A percentile compares a stretch with the other conserved stretches of the same genome.
These are phyloP conservation scores for Chloroceryle inda DNA, from an alignment of 2,797 vertebrate genomes.

Conservation along the genomic window DNA sequence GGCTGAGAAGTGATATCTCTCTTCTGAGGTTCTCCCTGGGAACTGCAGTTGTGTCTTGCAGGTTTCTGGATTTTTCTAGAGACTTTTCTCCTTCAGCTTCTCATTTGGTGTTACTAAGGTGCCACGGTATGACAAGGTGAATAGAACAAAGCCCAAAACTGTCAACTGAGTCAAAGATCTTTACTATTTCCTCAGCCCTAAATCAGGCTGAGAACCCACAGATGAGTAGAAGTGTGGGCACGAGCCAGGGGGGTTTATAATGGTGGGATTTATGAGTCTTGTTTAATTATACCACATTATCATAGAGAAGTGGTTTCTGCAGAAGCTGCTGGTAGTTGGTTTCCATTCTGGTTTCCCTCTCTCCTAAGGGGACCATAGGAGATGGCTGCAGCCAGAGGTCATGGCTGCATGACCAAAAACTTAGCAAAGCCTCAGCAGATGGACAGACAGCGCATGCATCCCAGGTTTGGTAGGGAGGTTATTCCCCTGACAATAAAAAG, in stretches of 20 bases:
- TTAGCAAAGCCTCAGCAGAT: neutral
- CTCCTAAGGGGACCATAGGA: neutral
- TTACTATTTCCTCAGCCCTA: neutral
- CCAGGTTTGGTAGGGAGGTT: neutral
- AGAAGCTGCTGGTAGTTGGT: neutral
- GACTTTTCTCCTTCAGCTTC: neutral
- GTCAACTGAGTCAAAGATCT: neutral
- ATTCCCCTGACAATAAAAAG: neutral
- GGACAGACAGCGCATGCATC: neutral
- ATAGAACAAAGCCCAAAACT: accelerated
- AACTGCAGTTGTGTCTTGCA: neutral
- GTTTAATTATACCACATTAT: neutral
- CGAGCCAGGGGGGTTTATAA: neutral
- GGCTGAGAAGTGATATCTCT: neutral
- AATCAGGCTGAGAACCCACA: neutral
- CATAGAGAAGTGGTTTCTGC: neutral
- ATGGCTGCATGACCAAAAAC: neutral
- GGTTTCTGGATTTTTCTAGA: neutral
- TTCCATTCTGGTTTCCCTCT: neutral
- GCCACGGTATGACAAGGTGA: accelerated
- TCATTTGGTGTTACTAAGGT: neutral
- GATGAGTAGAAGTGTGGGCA: neutral
- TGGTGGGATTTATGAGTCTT: neutral
- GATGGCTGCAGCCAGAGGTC: neutral
- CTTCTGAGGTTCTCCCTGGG: neutral